phyloP scores from a whole-genome alignment of 2,888 invertebrate genomes.

The Anthophora plumipes region DNA sequence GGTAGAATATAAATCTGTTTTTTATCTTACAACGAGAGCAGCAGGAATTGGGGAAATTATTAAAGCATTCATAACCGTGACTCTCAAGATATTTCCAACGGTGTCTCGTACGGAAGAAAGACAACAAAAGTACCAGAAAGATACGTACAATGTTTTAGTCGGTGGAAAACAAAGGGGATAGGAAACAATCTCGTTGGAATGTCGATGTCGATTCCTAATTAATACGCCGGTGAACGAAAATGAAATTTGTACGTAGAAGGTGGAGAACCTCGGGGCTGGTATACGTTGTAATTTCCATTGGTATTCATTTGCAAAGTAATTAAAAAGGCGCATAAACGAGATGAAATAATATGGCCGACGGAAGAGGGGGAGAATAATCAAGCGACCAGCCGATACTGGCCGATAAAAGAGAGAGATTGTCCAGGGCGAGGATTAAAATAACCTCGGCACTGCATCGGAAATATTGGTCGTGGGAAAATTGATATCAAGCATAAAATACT shows the following conservation, averaged over 20 bases:
- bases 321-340: slow-evolving; percentile 62
- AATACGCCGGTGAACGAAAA: slow-evolving; percentile 27
- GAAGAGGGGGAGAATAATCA: slow-evolving; percentile 54
- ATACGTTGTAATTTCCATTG: slow-evolving; percentile 37
- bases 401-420: slow-evolving; percentile 54
- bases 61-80: slow-evolving; percentile 36
- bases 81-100: slow-evolving; percentile 22
- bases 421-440: slow-evolving; percentile 59
- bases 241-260: slow-evolving; percentile 18
- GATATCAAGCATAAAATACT: slow-evolving; percentile 71
- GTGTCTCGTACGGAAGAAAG: no score
- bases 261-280: neutral
- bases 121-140: no score
- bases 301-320: slow-evolving; percentile 61
- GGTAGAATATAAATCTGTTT: slow-evolving; percentile 45
- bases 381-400: slow-evolving; percentile 24
- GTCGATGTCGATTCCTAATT: slow-evolving; percentile 22
- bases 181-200: neutral
- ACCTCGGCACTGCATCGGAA: slow-evolving; percentile 56
- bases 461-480: slow-evolving; percentile 71
- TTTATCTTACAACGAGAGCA: slow-evolving; percentile 32
- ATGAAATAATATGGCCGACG: slow-evolving; percentile 38
- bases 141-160: no score
- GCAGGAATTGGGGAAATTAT: slow-evolving; percentile 41
- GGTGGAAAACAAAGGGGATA: no score